Conservation (phyloP, 2,113 vertebrate species). For the Anguilla japonica region DNA sequence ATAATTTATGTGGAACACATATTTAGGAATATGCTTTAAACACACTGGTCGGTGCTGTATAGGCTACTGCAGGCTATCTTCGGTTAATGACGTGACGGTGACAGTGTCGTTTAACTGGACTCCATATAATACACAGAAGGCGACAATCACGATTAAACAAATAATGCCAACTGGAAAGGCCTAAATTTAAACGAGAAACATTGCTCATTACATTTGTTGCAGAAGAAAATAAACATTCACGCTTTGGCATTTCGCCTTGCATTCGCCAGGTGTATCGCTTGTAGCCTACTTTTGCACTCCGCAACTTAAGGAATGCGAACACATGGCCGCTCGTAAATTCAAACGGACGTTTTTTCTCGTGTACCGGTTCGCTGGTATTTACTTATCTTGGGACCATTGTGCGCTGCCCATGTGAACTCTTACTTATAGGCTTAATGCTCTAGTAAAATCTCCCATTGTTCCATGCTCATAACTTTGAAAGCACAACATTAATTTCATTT, state of each 20-base stretch:
- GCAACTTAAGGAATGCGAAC: conserved; percentile 4
- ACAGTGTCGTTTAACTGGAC: background rate
- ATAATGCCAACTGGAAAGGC: background rate
- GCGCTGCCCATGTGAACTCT: background rate
- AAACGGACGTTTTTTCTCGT: background rate
- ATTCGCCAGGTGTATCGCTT: background rate
- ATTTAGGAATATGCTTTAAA: background rate
- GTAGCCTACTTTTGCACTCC: background rate
- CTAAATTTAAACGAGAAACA: background rate
- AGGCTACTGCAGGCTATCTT: background rate
- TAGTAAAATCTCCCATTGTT: background rate
- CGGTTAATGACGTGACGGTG: background rate
- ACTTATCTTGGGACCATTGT: background rate
- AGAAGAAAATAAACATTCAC: background rate
- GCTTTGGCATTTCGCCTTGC: background rate
- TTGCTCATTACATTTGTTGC: background rate
- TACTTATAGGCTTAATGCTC: background rate
- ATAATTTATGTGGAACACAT: background rate
- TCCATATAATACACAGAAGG: background rate
- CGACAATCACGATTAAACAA: background rate
- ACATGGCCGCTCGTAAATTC: conserved; percentile 9
- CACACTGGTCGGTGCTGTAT: background rate
- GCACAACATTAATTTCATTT: background rate
- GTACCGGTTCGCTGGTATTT: background rate
- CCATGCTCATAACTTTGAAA: background rate